phyloP scores from a whole-genome alignment of 2,888 invertebrate species.

The Unio pictorum region DNA sequence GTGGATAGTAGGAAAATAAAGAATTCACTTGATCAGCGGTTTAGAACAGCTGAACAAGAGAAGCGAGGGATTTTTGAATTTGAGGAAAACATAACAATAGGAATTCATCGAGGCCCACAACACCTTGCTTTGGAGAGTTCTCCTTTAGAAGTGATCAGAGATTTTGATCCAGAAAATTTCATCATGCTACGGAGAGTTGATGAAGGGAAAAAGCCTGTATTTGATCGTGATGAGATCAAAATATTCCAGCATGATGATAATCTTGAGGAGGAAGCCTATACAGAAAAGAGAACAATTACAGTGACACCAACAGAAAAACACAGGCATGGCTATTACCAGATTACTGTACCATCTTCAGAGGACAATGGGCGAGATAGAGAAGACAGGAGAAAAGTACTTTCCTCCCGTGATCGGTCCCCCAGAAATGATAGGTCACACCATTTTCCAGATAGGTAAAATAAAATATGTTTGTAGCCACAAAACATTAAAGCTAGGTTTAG shows the following conservation, averaged over 20 bases:
- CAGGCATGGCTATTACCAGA: conserved; percentile 24
- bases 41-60: conserved; percentile 28
- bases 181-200: conserved; percentile 51
- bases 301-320: conserved; percentile 37
- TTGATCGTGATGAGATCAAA: conserved; percentile 61
- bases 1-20: too few relatives aligned
- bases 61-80: conserved; percentile 41
- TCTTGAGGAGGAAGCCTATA: conserved; percentile 50
- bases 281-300: conserved; percentile 47
- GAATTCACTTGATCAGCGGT: conserved; percentile 16
- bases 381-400: conserved; percentile 27
- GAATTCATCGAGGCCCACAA: conserved; percentile 54
- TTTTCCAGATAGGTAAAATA: not conserved
- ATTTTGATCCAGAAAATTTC: conserved; percentile 52
- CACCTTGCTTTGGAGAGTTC: conserved; percentile 42
- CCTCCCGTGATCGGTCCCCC: too few relatives aligned
- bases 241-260: conserved; percentile 54
- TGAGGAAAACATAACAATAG: conserved; percentile 63
- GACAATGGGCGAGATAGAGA: conserved; percentile 13
- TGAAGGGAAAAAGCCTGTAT: conserved; percentile 53
- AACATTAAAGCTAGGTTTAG: too few relatives aligned
- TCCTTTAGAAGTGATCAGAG: conserved; percentile 35
- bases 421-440: too few relatives aligned
- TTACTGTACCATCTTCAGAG: conserved; percentile 13
- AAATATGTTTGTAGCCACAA: not conserved